These are phyloP conservation scores for Tautogolabrus adspersus DNA, from an alignment of 2,113 vertebrate genomes.

Conservation along the genomic window DNA sequence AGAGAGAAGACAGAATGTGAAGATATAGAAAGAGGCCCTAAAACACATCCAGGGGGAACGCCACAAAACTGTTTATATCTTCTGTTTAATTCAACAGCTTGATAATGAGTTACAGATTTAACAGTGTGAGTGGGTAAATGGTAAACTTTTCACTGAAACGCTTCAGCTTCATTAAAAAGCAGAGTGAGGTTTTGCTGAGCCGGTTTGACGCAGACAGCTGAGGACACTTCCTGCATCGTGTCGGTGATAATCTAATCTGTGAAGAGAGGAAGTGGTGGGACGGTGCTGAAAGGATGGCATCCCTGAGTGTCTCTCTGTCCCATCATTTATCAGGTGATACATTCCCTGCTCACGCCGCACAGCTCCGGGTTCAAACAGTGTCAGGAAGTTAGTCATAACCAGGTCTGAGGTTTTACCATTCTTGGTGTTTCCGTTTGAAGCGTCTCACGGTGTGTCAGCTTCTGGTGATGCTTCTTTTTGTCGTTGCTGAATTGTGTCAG, in stretches of 20 bases:
- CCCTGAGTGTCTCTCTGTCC: slow-evolving; percentile 9
- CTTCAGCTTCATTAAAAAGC: neutral
- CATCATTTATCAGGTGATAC: slow-evolving; percentile 56
- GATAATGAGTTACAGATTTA: neutral
- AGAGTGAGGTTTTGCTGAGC: neutral
- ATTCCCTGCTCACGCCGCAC: slow-evolving; percentile 27
- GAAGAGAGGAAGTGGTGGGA: neutral
- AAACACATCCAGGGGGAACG: neutral
- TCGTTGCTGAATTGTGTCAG: no score
- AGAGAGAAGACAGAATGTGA: neutral
- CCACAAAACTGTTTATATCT: neutral
- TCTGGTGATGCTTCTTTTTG: neutral
- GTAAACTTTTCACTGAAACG: neutral
- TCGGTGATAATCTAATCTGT: slow-evolving; percentile 28
- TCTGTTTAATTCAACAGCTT: neutral
- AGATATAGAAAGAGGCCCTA: neutral
- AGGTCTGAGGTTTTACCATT: neutral
- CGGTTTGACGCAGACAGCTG: neutral
- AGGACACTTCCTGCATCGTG: slow-evolving; percentile 15
- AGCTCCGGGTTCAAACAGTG: neutral
- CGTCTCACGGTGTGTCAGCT: neutral
- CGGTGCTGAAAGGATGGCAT: slow-evolving; percentile 36
- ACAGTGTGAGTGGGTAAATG: neutral
- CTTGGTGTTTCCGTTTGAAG: neutral
- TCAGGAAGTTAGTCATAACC: slow-evolving; percentile 12